phyloP scores from a whole-genome alignment of 2,797 vertebrate genomes.

The Spinus olivaceus region DNA sequence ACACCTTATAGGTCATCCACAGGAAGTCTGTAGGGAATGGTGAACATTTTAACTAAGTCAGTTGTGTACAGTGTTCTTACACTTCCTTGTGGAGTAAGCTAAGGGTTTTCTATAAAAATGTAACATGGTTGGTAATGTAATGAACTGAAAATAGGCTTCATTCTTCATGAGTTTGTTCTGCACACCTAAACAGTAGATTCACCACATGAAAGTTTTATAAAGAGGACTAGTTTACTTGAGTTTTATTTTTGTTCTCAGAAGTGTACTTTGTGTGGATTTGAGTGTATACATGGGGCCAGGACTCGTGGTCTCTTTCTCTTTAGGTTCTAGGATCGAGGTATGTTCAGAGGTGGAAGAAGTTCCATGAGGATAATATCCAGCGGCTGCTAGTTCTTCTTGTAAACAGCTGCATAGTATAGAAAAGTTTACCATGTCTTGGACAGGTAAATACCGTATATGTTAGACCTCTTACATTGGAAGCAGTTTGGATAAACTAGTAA shows the following conservation, averaged over 20 bases:
- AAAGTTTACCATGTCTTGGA: background rate
- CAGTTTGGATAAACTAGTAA: background rate
- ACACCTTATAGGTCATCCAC: background rate
- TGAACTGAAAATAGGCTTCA: background rate
- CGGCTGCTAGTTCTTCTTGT: background rate
- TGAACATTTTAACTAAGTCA: background rate
- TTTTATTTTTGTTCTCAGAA: background rate
- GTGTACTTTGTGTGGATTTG: background rate
- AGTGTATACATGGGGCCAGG: background rate
- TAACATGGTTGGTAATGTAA: background rate
- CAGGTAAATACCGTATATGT: background rate
- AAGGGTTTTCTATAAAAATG: background rate
- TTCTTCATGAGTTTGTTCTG: background rate
- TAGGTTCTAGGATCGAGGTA: background rate
- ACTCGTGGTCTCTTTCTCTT: background rate
- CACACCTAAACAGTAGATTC: background rate
- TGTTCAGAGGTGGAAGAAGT: background rate
- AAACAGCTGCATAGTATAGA: background rate
- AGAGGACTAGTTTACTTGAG: background rate
- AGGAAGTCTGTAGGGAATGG: background rate
- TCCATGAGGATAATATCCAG: background rate
- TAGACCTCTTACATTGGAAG: background rate
- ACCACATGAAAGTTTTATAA: background rate
- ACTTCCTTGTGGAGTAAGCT: background rate
- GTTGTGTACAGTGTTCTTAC: background rate